These are phyloP conservation scores for Tholera decimalis DNA, from an alignment of 2,888 invertebrate genomes.

Conservation along the genomic window DNA sequence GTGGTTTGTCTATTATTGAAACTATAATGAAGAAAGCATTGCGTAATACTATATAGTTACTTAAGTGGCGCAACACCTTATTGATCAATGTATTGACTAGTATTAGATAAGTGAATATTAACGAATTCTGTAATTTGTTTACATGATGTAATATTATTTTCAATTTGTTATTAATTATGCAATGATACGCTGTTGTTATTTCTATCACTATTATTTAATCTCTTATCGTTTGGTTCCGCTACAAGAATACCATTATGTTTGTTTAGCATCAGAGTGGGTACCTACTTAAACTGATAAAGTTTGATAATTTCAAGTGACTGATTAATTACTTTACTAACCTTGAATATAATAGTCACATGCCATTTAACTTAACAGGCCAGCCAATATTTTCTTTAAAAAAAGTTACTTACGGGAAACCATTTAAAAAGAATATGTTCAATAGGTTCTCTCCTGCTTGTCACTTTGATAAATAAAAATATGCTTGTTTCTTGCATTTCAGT, in stretches of 20 bases:
- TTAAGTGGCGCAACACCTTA: not conserved
- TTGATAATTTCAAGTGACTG: conserved; percentile 12
- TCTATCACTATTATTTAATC: conserved; percentile 19
- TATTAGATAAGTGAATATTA: not conserved
- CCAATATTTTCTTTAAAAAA: no score
- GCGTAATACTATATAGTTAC: not conserved
- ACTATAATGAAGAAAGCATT: not conserved
- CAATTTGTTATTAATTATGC: not conserved
- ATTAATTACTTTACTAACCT: conserved; percentile 1
- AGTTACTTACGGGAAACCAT: no score
- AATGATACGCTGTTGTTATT: conserved; percentile 16
- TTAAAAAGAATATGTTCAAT: no score
- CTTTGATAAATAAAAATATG: no score
- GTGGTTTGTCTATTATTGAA: not conserved
- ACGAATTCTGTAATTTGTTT: conserved; percentile 4
- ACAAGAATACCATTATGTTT: not conserved
- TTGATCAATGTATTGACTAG: not conserved
- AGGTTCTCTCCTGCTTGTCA: no score
- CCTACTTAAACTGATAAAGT: conserved; percentile 18
- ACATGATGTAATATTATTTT: conserved; percentile 15
- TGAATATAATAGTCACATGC: no score
- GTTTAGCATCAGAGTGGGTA: conserved; percentile 20
- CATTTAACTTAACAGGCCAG: no score
- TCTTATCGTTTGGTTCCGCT: conserved; percentile 5
- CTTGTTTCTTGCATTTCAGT: no score